Base-by-base conservation (phyloP, 2,797 vertebrate species). In the Discoglossus pictus region DNA sequence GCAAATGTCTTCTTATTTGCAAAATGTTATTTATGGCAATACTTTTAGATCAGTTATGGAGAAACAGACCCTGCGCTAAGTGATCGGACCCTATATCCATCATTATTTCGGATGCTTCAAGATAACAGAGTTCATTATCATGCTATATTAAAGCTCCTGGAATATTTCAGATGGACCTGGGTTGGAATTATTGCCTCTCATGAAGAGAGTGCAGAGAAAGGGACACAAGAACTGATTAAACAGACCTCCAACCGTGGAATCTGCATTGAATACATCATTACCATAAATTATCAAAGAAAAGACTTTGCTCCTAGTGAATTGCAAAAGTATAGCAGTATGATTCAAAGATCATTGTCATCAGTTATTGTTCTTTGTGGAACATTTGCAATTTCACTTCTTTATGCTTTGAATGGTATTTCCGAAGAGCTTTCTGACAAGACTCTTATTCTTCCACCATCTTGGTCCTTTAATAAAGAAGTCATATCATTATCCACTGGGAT, bases 131-230 rank as follows among this genome's bases (percentile, higher is more conserved):
- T 38, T 10, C 25, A 66, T 6, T 58, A 39, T 40, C 12, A 12
- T 18, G 52, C 42, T 15, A 15, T 58, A 39, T 13, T 21, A 40
- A 20, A 12, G 6, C 20, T 66, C 12, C 12, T 58, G 21, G 40
- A 25, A 27, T 23, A 50, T 40, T 66, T 66, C 18, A 38, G 34
- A 16, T 66, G 64, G 64, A 66, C 16, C 4, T 66, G 64, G 64
- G 64, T 66, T 18, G 64, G 16, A 31, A 50, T 66, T 12, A 36
- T 66, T 8, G 40, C 31, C 1, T 58, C 34, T 13, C 8, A 15
- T 1, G 43, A 66, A 31, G 34, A 48, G 1, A 58, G 17, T 16
- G 64, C 53, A 12, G 15, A 43, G 15, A 35, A 16, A 18, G 61
- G 54, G 7, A 24, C 38, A 1, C 11, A 54, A 8, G 10, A 42